Percentiles rank a stretch among this genome's conserved stretches.
phyloP scores from a whole-genome alignment of 2,113 vertebrate species.

The Chaetodon trifascialis region DNA sequence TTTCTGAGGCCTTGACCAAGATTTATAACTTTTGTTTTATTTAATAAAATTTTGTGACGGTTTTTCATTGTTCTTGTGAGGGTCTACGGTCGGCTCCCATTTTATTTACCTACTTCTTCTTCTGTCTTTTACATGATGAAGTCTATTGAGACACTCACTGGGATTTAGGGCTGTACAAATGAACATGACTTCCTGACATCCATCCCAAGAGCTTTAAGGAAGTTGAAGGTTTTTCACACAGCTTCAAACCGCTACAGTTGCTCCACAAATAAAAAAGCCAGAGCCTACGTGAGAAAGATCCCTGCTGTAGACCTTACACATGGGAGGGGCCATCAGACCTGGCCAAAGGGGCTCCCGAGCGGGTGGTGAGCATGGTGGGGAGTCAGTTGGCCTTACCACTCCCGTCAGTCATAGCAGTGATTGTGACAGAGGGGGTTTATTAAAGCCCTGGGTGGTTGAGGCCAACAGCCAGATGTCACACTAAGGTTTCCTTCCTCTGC shows the following conservation, averaged over 20 bases:
- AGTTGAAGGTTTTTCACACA: background rate
- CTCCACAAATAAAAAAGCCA: background rate
- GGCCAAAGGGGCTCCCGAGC: conserved; percentile 38
- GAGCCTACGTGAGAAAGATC: conserved; percentile 13
- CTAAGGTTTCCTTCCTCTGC: conserved; percentile 91
- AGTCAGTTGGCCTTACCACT: conserved; percentile 80
- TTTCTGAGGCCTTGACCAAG: background rate
- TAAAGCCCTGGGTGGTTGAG: conserved; percentile 87
- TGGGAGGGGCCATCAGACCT: conserved; percentile 34
- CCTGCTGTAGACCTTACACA: conserved; percentile 7
- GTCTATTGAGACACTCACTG: background rate
- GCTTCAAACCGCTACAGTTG: conserved; percentile 21
- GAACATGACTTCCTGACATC: background rate
- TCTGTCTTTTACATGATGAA: background rate
- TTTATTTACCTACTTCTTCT: background rate
- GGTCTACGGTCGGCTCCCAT: background rate
- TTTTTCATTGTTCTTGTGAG: background rate
- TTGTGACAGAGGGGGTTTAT: conserved; percentile 90
- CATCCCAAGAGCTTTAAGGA: conserved; percentile 15
- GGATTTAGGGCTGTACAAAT: conserved; percentile 7
- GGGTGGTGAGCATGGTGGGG: conserved; percentile 55
- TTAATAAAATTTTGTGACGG: background rate
- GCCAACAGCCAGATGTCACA: conserved; percentile 85
- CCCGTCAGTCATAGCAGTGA: conserved; percentile 71
- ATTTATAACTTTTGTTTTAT: background rate